Percentiles rank a stretch among this genome's conserved stretches.
These are phyloP conservation scores for Cricetomys ansorgei DNA, from an alignment of 2,113 vertebrate species.

Conservation along the genomic window DNA sequence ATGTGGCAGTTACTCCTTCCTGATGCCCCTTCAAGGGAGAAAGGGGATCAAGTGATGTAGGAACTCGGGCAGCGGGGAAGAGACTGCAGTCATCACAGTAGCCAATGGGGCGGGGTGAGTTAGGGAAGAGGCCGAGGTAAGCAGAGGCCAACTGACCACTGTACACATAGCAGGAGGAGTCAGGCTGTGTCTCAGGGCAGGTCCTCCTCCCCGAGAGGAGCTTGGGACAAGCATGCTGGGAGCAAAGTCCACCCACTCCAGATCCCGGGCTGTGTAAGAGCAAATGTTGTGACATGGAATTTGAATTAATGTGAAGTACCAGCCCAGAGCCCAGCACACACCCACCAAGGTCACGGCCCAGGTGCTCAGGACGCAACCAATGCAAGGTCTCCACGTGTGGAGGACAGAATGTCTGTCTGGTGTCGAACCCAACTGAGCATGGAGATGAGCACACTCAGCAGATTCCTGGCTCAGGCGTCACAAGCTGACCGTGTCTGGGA, in stretches of 20 bases:
- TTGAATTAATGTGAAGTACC: rapidly evolving
- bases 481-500: rapidly evolving
- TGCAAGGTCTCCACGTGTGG: rapidly evolving
- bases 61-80: no score
- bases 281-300: neutral
- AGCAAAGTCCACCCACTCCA: rapidly evolving
- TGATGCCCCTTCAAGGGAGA: neutral
- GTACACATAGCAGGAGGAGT: rapidly evolving
- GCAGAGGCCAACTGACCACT: rapidly evolving
- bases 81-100: neutral
- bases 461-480: rapidly evolving
- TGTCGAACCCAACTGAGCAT: rapidly evolving
- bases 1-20: neutral
- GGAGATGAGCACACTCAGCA: rapidly evolving
- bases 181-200: neutral
- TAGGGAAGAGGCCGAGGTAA: neutral
- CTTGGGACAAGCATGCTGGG: rapidly evolving
- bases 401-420: neutral
- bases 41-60: no score
- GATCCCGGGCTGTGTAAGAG: rapidly evolving
- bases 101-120: neutral
- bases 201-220: rapidly evolving
- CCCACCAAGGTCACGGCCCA: rapidly evolving
- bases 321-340: neutral
- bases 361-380: rapidly evolving